These are phyloP conservation scores for Oryzias curvinotus DNA, from an alignment of 2,113 vertebrate genomes.

Conservation along the genomic window DNA sequence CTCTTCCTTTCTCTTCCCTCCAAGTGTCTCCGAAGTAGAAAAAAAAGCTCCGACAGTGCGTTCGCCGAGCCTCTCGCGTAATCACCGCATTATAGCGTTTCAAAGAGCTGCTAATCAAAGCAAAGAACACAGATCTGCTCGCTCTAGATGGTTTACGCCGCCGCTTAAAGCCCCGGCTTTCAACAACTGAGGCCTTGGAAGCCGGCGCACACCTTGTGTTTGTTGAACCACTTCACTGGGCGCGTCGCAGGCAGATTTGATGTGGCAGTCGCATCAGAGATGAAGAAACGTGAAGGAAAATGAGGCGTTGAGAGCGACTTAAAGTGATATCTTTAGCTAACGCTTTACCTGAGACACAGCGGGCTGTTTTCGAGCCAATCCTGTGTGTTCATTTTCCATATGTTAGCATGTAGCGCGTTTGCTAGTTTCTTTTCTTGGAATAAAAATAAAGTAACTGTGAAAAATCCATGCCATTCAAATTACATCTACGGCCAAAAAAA, in stretches of 20 bases:
- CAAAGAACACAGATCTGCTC: constrained; percentile 59
- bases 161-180: constrained; percentile 16
- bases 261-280: background rate
- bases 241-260: background rate
- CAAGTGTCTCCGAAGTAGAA: constrained; percentile 43
- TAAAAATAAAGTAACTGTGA: too few relatives aligned
- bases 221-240: constrained; percentile 34
- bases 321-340: background rate
- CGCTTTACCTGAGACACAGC: constrained; percentile 13
- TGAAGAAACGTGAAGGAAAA: background rate
- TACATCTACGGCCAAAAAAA: too few relatives aligned
- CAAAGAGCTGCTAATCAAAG: constrained; percentile 72
- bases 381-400: too few relatives aligned
- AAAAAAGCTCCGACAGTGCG: constrained; percentile 67
- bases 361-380: too few relatives aligned
- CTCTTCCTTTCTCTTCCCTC: constrained; percentile 65
- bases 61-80: constrained; percentile 71
- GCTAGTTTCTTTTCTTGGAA: too few relatives aligned
- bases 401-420: too few relatives aligned
- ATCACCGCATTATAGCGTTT: constrained; percentile 73
- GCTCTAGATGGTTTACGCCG: constrained; percentile 64
- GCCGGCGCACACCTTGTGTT: constrained; percentile 56
- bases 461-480: too few relatives aligned
- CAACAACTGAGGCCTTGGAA: constrained; percentile 16
- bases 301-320: background rate